phyloP scores from a whole-genome alignment of 1,140 invertebrate species.

The Eulimnadia texana region DNA sequence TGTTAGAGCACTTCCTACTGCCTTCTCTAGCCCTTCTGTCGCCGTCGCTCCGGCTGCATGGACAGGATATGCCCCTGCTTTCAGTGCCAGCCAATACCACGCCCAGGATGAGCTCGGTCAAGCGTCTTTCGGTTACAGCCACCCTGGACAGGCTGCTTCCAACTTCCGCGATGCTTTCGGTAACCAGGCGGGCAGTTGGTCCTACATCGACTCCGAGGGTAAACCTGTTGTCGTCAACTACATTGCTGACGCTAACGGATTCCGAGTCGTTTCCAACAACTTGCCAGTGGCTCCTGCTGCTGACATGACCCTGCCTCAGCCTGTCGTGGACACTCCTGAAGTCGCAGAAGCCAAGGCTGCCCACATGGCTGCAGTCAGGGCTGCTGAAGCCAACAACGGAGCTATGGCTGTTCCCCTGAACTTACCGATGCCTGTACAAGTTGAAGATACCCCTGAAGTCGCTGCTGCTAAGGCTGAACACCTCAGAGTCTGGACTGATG shows the following conservation, averaged over 20 bases:
- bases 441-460: slow-evolving; percentile 13
- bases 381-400: background rate
- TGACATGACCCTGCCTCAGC: background rate
- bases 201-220: slow-evolving; percentile 37
- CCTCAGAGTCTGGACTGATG: slow-evolving; percentile 22
- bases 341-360: slow-evolving; percentile 13
- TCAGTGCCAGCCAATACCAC: slow-evolving; percentile 30
- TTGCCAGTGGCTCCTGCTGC: slow-evolving; percentile 30
- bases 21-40: background rate
- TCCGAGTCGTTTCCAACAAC: slow-evolving; percentile 35
- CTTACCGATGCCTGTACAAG: background rate
- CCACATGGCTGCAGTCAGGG: slow-evolving; percentile 8
- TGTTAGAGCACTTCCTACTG: no score
- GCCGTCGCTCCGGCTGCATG: background rate
- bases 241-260: slow-evolving; percentile 33
- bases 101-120: slow-evolving; percentile 38
- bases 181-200: slow-evolving; percentile 38
- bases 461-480: slow-evolving; percentile 12
- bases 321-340: slow-evolving; percentile 13
- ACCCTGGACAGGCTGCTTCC: slow-evolving; percentile 36
- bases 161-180: slow-evolving; percentile 34
- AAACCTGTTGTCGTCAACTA: slow-evolving; percentile 35
- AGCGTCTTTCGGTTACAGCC: slow-evolving; percentile 38
- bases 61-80: slow-evolving; percentile 23
- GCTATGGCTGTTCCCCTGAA: background rate